Percentiles rank a stretch among this genome's conserved stretches.
These are phyloP conservation scores for Tetragonula clypearis DNA, from an alignment of 1,140 invertebrate genomes.

Conservation along the genomic window DNA sequence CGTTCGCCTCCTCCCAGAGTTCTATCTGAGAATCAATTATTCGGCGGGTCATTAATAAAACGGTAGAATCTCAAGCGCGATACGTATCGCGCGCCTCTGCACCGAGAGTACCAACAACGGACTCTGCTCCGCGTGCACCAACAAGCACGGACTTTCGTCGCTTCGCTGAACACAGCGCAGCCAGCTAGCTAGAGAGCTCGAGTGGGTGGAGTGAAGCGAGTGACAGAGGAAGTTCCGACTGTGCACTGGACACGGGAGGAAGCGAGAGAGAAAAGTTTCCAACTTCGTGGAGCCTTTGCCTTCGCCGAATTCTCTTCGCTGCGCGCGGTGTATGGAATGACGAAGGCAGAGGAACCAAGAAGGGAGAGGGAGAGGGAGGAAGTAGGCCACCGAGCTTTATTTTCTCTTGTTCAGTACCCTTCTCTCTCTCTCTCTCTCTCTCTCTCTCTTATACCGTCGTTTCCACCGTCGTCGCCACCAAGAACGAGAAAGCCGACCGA, in stretches of 20 bases:
- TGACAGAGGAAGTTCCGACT: background rate
- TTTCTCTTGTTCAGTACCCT: constrained; percentile 48
- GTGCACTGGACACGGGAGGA: background rate
- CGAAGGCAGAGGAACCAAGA: background rate
- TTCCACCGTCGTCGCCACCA: constrained; percentile 20
- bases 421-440: background rate
- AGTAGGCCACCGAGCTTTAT: constrained; percentile 67
- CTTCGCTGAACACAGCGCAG: constrained; percentile 9
- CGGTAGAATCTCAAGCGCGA: constrained; percentile 44
- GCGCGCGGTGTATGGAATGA: background rate
- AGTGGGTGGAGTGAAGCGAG: background rate
- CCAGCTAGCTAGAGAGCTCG: background rate
- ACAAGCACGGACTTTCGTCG: constrained; percentile 42
- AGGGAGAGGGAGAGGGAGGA: constrained; percentile 22
- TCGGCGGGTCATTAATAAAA: constrained; percentile 60
- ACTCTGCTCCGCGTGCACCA: constrained; percentile 1
- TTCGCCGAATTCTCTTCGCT: constrained; percentile 38
- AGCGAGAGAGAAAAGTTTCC: constrained; percentile 12
- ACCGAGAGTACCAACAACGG: constrained; percentile 1
- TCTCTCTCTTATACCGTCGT: constrained; percentile 14
- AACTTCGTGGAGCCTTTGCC: constrained; percentile 54
- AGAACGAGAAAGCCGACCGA: constrained; percentile 26
- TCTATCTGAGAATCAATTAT: constrained; percentile 57
- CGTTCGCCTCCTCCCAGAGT: background rate
- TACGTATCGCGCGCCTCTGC: constrained; percentile 41